Conservation (phyloP, 1,140 invertebrate species). For the Lineus longissimus region DNA sequence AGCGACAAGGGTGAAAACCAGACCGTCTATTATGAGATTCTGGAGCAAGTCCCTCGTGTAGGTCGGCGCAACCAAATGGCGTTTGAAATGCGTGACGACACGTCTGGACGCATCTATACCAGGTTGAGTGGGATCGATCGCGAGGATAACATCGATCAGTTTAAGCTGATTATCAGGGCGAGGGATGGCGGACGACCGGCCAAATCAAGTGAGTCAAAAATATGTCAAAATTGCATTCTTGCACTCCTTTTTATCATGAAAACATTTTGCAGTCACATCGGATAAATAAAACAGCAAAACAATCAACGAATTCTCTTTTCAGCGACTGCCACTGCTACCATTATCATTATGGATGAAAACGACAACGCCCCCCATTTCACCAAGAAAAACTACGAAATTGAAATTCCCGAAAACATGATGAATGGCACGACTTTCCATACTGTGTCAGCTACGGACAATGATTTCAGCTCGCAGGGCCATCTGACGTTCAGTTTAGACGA, state of each 20-base stretch:
- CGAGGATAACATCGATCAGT: neutral
- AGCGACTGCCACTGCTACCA: slow-evolving; percentile 13
- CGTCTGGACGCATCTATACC: neutral
- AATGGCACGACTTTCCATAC: neutral
- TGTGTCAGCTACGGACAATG: neutral
- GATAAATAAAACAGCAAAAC: neutral
- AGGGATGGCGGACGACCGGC: neutral
- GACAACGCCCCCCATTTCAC: slow-evolving; percentile 22
- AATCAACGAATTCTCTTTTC: neutral
- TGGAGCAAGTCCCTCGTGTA: neutral
- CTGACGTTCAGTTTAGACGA: neutral
- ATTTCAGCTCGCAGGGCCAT: neutral
- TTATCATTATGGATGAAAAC: slow-evolving; percentile 22
- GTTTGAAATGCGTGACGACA: neutral
- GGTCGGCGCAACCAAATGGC: neutral
- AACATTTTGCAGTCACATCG: too few species aligned
- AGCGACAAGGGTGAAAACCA: neutral
- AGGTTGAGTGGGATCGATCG: neutral
- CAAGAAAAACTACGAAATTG: slow-evolving; percentile 57
- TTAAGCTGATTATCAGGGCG: neutral
- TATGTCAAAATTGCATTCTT: neutral
- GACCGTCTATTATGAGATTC: neutral
- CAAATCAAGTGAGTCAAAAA: neutral
- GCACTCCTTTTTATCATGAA: too few species aligned
- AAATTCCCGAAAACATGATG: neutral